Base-by-base conservation (phyloP, 2,888 invertebrate genomes). In the Glaucopsyche alexis region DNA sequence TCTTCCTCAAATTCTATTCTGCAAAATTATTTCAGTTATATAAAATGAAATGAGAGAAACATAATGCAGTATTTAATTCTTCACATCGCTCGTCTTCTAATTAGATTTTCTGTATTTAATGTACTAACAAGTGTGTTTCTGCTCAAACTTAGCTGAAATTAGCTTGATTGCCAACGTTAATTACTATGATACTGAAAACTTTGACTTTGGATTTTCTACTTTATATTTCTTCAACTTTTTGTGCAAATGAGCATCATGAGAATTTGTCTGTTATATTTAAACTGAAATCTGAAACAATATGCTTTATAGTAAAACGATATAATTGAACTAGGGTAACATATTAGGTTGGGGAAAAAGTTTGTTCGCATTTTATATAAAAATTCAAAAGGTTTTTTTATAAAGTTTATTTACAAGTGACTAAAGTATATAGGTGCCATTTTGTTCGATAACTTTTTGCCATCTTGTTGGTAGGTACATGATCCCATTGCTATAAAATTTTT, bases 31-130 rank as follows among this genome's bases (percentile, higher is more conserved):
- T 66, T 66, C n/a, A 66, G 42, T 66, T 11, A n/a, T 66, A 66
- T 66, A 66, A 66, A 66, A 66, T 66, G 42, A 66, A 66, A 66
- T 42, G 40, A 42, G 40, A 66, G 66, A 66, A 69, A 60, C 60
- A 60, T 60, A 29, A 69, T 14, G 19, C 69, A 69, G 69, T 45
- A 47, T 29, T 49, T 19, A 69, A 69, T 47, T 69, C 75, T 76
- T 73, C 74, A 71, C 72, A 74, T 75, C 76, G 75, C 77, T 74
- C 77, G 77, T 75, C 75, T 75, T 76, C 73, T 77, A 77, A 85
- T 85, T 81, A 79, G 83, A 84, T 85, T 83, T 81, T 76, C 80
- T 79, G 80, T 83, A 82, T 84, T 85, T 84, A 84, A 82, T 78
- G 81, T 81, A 80, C 78, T 83, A 81, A 82, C 79, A 81, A 83